phyloP scores from a whole-genome alignment of 92 coral and sea anemone species.

The Actinostola sp. region DNA sequence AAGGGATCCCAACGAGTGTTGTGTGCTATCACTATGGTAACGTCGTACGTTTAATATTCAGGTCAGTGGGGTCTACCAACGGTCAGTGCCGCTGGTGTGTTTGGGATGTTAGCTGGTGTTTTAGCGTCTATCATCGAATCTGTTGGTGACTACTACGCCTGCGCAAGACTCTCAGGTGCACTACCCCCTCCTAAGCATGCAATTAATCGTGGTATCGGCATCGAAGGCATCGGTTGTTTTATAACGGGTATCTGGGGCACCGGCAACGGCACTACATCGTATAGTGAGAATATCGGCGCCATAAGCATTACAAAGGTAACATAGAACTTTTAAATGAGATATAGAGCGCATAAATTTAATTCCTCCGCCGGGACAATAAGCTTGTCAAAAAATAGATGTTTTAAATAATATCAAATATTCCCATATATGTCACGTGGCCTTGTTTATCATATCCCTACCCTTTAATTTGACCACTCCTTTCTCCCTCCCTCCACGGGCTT shows the following conservation, averaged over 20 bases:
- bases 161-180: conserved; percentile 94
- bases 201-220: conserved; percentile 88
- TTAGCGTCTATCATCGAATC: conserved; percentile 91
- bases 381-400: too few species aligned
- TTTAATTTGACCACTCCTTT: too few species aligned
- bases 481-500: too few species aligned
- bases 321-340: too few species aligned
- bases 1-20: not conserved
- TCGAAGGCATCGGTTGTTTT: conserved; percentile 86
- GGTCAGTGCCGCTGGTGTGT: conserved; percentile 91
- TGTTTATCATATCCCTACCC: too few species aligned
- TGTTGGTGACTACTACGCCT: conserved; percentile 97
- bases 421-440: too few species aligned
- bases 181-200: conserved; percentile 96
- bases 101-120: conserved; percentile 97
- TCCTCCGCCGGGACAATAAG: too few species aligned
- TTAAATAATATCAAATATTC: too few species aligned
- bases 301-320: conserved; percentile 91
- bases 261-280: conserved; percentile 90
- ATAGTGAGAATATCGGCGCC: conserved; percentile 90
- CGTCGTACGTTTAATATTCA: too few species aligned
- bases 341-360: too few species aligned
- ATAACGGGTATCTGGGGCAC: conserved; percentile 83
- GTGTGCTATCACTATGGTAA: too few species aligned
- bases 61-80: conserved; percentile 99